Evolutionary conservation across 2,888 invertebrate genomes (phyloP), one percentile per base, ranked within the genome.

Genomic region (Xestoiulus laeticollis): DNA sequence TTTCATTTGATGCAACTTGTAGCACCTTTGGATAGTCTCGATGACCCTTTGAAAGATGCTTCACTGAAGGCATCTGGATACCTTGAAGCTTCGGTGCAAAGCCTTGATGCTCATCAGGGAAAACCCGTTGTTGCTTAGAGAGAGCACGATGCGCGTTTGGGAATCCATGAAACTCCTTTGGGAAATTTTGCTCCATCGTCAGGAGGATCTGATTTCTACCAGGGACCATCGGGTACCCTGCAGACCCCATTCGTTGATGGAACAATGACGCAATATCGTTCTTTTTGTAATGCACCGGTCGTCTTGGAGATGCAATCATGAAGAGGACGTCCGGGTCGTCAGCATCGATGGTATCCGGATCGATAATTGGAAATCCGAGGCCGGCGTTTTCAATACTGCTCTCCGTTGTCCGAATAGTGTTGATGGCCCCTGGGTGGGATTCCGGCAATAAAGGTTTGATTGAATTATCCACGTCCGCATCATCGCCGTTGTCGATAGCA

Each of bases 311-410:
- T 59, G n/a, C 59, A 59, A 59, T 59, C 8, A 22, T 59, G n/a
- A 5, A 22, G 59, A 59, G 22, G 59, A 59, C 59, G 59, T 59
- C 22, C 22, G 59, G 59, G 22, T 59, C 59, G n/a, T 59, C 59
- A 59, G 59, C 59, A 59, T n/a, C 59, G 59, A 59, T 59, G 59
- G 59, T 22, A 59, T 22, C 8, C 22, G 22, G 59, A 59, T 59
- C 59, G 59, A 59, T 59, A 59, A 59, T 59, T 59, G 59, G 59
- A 59, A 59, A 59, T 59, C 59, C 59, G 59, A 59, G 59, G 59
- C 59, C 59, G n/a, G 59, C 59, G 59, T 22, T 59, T 59, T 59
- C 59, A 22, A 59, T 59, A 59, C 4, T n/a, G 5, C 22, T 22
- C 59, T 59, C 22, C 59, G 59, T 59, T 22, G 59, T 59, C 59